Conservation (phyloP, 2,888 invertebrate genomes). For the Xanthorhoe spadicearia region DNA sequence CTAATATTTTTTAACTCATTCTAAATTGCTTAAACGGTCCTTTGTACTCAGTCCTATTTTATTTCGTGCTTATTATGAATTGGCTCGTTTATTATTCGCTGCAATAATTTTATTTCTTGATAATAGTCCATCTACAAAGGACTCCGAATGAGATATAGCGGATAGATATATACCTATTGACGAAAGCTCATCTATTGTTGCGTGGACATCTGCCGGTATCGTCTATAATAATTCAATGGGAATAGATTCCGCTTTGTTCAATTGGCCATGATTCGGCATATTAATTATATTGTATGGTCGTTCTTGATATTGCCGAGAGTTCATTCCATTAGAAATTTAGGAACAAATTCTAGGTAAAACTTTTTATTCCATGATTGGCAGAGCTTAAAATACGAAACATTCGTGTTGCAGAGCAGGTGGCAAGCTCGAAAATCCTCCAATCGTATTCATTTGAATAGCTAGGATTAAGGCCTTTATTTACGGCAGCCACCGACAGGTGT, state of each 20-base stretch:
- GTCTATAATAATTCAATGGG: conserved; percentile 46
- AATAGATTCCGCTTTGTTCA: conserved; percentile 52
- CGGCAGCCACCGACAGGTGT: conserved; percentile 72
- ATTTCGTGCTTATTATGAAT: conserved; percentile 24
- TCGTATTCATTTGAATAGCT: conserved; percentile 33
- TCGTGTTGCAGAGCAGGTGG: conserved; percentile 32
- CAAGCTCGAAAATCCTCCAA: conserved; percentile 33
- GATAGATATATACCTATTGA: conserved; percentile 52
- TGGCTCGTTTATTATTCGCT: conserved; percentile 11
- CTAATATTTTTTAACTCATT: conserved; percentile 42
- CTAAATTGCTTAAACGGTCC: conserved; percentile 33
- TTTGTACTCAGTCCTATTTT: conserved; percentile 27
- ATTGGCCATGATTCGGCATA: conserved; percentile 52
- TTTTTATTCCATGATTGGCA: conserved; percentile 19
- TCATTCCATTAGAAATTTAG: conserved; percentile 19
- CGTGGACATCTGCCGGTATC: conserved; percentile 64
- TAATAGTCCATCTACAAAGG: conserved; percentile 31
- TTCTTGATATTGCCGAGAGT: conserved; percentile 21
- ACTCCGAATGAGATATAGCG: conserved; percentile 34
- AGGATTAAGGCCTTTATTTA: conserved; percentile 53
- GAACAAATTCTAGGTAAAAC: conserved; percentile 4
- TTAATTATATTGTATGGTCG: conserved; percentile 41
- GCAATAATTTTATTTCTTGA: conserved; percentile 20
- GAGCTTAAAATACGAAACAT: conserved; percentile 24
- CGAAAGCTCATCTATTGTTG: conserved; percentile 60